Evolutionary conservation across 2,797 vertebrate genomes (phyloP).

Genomic region (Numenius phaeopus): DNA sequence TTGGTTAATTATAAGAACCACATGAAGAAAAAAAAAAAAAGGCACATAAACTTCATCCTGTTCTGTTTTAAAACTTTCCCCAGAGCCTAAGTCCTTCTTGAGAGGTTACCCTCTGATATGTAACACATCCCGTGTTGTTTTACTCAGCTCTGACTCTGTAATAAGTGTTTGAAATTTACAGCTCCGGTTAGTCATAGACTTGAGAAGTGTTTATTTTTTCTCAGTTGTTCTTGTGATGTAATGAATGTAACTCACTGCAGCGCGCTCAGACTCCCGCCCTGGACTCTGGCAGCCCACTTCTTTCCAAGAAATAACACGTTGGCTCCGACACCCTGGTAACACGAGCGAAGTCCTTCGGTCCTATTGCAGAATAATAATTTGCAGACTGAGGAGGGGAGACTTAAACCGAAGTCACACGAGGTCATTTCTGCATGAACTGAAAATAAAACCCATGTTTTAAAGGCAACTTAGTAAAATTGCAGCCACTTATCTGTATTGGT

Average conservation of each 20-base stretch:
- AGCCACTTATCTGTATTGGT: slow-evolving; percentile 14
- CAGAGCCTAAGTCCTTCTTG: background rate
- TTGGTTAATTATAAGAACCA: slow-evolving; percentile 54
- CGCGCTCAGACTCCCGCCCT: background rate
- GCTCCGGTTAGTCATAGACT: slow-evolving; percentile 24
- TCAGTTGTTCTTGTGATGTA: slow-evolving; percentile 42
- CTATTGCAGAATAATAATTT: background rate
- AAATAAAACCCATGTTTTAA: slow-evolving; percentile 40
- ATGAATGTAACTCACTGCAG: background rate
- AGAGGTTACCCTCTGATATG: slow-evolving; percentile 46
- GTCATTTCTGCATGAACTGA: slow-evolving; percentile 28
- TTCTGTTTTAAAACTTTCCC: slow-evolving; percentile 43
- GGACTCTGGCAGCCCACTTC: background rate
- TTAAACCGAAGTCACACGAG: background rate
- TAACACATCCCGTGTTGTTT: slow-evolving; percentile 28
- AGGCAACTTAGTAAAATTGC: slow-evolving; percentile 21
- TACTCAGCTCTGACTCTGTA: slow-evolving; percentile 38
- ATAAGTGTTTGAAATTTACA: slow-evolving; percentile 64
- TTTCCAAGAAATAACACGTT: background rate
- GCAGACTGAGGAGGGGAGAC: background rate
- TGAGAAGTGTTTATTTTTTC: slow-evolving; percentile 68
- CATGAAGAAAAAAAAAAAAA: slow-evolving; percentile 27
- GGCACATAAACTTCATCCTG: slow-evolving; percentile 18
- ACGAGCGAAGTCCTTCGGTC: background rate
- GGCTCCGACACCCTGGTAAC: background rate